These are phyloP conservation scores for Ormia ochracea DNA, from an alignment of 2,888 invertebrate species.

Conservation along the genomic window DNA sequence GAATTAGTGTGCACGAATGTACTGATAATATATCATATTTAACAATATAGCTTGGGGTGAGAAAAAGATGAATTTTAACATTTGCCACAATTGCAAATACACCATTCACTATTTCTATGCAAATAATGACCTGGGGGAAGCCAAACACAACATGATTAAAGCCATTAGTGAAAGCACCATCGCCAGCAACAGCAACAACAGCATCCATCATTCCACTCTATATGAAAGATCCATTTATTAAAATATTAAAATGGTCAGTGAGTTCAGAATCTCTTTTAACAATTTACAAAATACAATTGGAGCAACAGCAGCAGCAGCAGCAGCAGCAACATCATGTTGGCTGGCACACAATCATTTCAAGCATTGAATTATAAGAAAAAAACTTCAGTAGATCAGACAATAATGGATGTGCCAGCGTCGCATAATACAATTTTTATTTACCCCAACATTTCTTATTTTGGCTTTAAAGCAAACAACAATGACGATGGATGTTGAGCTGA, in stretches of 20 bases:
- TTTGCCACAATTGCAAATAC: conserved; percentile 17
- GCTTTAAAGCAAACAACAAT: background rate
- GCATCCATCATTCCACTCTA: background rate
- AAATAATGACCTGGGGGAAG: conserved; percentile 28
- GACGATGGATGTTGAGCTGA: background rate
- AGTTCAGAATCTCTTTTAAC: conserved; percentile 14
- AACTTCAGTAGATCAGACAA: conserved; percentile 5
- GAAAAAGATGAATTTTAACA: conserved; percentile 20
- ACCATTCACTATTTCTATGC: conserved; percentile 4
- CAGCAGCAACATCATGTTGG: background rate
- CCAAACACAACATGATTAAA: conserved; percentile 5
- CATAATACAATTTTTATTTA: background rate
- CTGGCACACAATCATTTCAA: conserved; percentile 27
- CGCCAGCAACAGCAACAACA: background rate
- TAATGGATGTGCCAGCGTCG: background rate
- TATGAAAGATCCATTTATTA: conserved; percentile 48
- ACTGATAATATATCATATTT: conserved; percentile 12
- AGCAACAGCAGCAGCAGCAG: background rate
- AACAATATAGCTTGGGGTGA: background rate
- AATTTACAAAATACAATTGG: background rate
- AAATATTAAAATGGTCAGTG: conserved; percentile 54
- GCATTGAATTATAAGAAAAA: conserved; percentile 46
- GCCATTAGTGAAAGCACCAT: background rate
- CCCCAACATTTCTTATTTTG: background rate
- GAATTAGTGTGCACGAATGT: background rate